Evolutionary conservation across 2,797 vertebrate genomes (phyloP), one percentile per base, ranked within the genome.

Genomic region (Eulemur coronatus): DNA sequence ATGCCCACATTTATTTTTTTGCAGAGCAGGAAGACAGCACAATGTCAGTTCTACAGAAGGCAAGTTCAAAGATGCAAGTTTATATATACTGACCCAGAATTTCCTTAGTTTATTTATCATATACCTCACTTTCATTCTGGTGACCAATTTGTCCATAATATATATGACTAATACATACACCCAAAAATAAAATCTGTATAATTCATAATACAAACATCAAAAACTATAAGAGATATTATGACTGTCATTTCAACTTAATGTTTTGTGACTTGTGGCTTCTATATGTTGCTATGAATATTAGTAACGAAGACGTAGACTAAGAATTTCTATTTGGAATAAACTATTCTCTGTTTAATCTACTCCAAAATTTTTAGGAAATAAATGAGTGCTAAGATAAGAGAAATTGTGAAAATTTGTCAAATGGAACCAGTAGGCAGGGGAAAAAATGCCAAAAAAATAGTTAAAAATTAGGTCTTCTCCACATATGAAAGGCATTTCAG

Each of bases 21-120:
- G 17, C 65, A 94, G 28, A 93, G 95, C 79, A 55, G 84, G 94
- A 97, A 97, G 72, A 72, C 46, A 69, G 2, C 95, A 55, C 0
- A 41, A 92, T 84, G 89, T 69, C 81, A 90, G 30, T 95, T 81
- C 84, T 89, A 28, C 41, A 94, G 94, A 96, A 75, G 72, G 3
- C 41, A 86, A 78, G 26, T 13, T 33, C 22, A 52, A 57, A 69
- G 2, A 72, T 35, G 22, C 4, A 43, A 46, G 38, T 35, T 75
- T 85, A 35, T 70, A 18, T 38, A 38, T 33, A 12, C 55, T 61
- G n/a, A 97, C 90, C 78, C 95, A 48, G 41, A 89, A 57, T 84
- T 97, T 96, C 84, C 3, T 94, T 96, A 33, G 9, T 75, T 63
- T 59, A 22, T 46, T 89, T 91, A 79, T 80, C 7, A n/a, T 78